phyloP scores from a whole-genome alignment of 1,140 invertebrate species.

The Leptinotarsa texana region DNA sequence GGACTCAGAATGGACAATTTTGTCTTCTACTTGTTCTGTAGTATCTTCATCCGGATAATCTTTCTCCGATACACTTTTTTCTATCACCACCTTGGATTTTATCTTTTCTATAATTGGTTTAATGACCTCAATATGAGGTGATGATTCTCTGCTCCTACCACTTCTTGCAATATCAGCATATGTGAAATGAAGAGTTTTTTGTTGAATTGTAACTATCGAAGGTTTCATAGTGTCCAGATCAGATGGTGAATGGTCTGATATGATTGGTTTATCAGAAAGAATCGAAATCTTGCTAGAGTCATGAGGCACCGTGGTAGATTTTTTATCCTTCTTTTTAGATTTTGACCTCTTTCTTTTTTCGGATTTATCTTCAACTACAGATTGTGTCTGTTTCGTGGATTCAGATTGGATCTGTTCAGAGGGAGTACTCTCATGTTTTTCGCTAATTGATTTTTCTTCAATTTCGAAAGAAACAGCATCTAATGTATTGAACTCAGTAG shows the following conservation, averaged over 20 bases:
- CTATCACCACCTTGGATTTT: neutral
- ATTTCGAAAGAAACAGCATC: no score
- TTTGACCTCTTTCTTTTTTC: neutral
- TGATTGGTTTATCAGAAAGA: neutral
- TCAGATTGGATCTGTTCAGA: neutral
- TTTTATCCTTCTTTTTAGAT: slow-evolving; percentile 13
- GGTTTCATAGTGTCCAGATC: neutral
- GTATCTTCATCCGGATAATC: neutral
- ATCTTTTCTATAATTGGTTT: slow-evolving; percentile 13
- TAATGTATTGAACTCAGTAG: no score
- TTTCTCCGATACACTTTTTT: neutral
- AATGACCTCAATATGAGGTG: slow-evolving; percentile 23
- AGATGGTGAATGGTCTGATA: neutral
- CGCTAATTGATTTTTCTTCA: no score
- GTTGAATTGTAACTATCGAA: neutral
- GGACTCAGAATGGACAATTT: neutral
- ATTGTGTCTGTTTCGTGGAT: neutral
- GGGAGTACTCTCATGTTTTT: no score
- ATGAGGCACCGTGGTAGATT: neutral
- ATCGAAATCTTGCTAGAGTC: neutral
- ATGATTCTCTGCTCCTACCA: slow-evolving; percentile 40
- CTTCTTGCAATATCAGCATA: slow-evolving; percentile 37
- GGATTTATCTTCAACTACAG: neutral
- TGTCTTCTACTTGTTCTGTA: slow-evolving; percentile 7
- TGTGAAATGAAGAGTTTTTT: slow-evolving; percentile 19